Percentiles rank a stretch among this genome's conserved stretches.
These are phyloP conservation scores for Bursaphelenchus mucronatus DNA, from an alignment of 1,140 invertebrate species.

Conservation along the genomic window DNA sequence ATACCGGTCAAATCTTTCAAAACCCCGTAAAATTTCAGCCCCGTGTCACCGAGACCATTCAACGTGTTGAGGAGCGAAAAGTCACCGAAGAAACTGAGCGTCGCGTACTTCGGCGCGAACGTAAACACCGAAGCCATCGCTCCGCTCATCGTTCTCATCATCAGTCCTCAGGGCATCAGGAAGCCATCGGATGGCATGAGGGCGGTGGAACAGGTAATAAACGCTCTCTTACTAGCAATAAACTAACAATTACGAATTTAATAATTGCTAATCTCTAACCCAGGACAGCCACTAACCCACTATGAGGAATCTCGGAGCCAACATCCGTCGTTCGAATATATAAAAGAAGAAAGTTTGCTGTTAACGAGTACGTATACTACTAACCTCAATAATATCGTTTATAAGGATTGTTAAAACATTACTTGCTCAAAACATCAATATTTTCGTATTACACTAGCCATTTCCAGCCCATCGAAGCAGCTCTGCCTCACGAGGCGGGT, in stretches of 20 bases:
- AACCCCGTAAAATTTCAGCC: slow-evolving; percentile 27
- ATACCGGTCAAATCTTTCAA: too few relatives aligned
- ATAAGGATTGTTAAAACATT: too few relatives aligned
- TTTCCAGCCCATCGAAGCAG: slow-evolving; percentile 15
- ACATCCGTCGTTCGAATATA: too few relatives aligned
- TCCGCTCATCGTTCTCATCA: slow-evolving; percentile 28
- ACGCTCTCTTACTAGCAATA: neutral
- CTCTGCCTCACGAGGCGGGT: slow-evolving; percentile 16
- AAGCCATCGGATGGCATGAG: slow-evolving; percentile 16
- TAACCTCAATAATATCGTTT: too few relatives aligned
- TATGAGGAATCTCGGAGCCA: too few relatives aligned
- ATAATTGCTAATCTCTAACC: neutral
- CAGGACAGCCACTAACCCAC: too few relatives aligned
- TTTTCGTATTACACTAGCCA: slow-evolving; percentile 1
- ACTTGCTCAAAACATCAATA: neutral
- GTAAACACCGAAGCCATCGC: slow-evolving; percentile 35
- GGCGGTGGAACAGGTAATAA: slow-evolving; percentile 1
- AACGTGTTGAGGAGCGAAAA: slow-evolving; percentile 48
- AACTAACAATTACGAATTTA: neutral
- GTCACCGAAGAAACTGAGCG: slow-evolving; percentile 52
- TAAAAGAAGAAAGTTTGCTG: too few relatives aligned
- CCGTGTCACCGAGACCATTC: slow-evolving; percentile 49
- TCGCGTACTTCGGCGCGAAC: slow-evolving; percentile 33
- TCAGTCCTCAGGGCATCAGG: slow-evolving; percentile 5
- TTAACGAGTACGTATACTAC: too few relatives aligned